Evolutionary conservation across 2,888 invertebrate genomes (phyloP).

Genomic region (Tiliacea aurago): DNA sequence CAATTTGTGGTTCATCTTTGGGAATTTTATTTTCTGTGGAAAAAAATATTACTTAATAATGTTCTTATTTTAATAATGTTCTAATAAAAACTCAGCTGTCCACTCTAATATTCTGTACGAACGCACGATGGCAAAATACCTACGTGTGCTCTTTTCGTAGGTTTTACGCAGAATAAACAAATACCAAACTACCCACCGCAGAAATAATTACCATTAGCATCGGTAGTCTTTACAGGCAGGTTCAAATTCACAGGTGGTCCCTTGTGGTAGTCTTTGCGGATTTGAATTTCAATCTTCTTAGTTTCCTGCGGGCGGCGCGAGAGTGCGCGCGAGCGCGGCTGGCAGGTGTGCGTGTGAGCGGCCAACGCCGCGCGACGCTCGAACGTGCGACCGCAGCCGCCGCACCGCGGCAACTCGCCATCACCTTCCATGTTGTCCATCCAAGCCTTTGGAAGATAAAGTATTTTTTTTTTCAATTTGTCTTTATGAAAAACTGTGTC

Average conservation of each 20-base stretch:
- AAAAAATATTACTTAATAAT: conserved; percentile 1
- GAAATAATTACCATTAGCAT: conserved; percentile 62
- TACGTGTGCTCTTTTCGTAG: background rate
- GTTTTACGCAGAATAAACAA: background rate
- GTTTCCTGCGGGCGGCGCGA: conserved; percentile 72
- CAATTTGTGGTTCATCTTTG: conserved; percentile 60
- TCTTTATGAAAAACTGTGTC: background rate
- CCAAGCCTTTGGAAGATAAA: conserved; percentile 85
- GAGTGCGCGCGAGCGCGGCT: conserved; percentile 84
- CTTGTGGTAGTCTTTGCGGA: conserved; percentile 86
- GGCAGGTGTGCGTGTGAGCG: conserved; percentile 93
- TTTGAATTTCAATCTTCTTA: conserved; percentile 85
- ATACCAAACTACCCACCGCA: conserved; percentile 2
- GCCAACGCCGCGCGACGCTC: conserved; percentile 93
- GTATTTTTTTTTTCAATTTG: background rate
- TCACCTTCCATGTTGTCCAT: conserved; percentile 92
- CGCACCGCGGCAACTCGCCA: conserved; percentile 91
- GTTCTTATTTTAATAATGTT: background rate
- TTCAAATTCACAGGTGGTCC: conserved; percentile 70
- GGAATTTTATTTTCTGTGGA: conserved; percentile 71
- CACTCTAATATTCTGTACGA: background rate
- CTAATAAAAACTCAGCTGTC: background rate
- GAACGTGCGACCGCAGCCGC: conserved; percentile 93
- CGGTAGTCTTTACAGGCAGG: conserved; percentile 60
- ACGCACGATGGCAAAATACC: background rate